Conservation (phyloP, 1,140 invertebrate genomes). For the Luehdorfia chinensis region DNA sequence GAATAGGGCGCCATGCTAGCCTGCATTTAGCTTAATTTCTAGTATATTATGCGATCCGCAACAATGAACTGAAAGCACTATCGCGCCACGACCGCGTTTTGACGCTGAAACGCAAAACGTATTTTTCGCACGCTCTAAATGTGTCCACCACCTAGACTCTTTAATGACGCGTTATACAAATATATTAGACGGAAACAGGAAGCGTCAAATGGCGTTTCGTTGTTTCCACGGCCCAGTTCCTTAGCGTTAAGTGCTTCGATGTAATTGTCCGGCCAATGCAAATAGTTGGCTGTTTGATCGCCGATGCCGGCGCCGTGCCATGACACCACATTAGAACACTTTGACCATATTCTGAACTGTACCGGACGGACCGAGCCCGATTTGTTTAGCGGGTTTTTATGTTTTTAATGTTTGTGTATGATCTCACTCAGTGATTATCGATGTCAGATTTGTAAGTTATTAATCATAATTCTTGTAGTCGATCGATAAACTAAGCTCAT, state of each 20-base stretch:
- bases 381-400: constrained; percentile 44
- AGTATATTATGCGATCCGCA: no score
- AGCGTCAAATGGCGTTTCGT: constrained; percentile 72
- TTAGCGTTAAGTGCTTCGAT: constrained; percentile 62
- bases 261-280: constrained; percentile 69
- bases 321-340: constrained; percentile 22
- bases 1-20: no score
- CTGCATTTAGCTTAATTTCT: no score
- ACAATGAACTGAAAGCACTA: no score
- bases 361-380: constrained; percentile 31
- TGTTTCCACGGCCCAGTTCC: constrained; percentile 66
- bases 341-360: constrained; percentile 31
- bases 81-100: no score
- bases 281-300: constrained; percentile 63
- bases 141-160: constrained; percentile 31
- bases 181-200: constrained; percentile 66
- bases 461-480: no score
- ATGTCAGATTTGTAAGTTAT: no score
- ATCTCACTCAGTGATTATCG: no score
- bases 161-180: constrained; percentile 48
- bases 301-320: constrained; percentile 26
- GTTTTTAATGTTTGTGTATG: no score
- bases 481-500: no score
- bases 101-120: constrained; percentile 23
- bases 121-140: constrained; percentile 42